A percentile compares a stretch with the other conserved stretches of the same genome.
These are phyloP conservation scores for Delphinapterus leucas DNA, from an alignment of 2,113 vertebrate genomes.

Conservation along the genomic window DNA sequence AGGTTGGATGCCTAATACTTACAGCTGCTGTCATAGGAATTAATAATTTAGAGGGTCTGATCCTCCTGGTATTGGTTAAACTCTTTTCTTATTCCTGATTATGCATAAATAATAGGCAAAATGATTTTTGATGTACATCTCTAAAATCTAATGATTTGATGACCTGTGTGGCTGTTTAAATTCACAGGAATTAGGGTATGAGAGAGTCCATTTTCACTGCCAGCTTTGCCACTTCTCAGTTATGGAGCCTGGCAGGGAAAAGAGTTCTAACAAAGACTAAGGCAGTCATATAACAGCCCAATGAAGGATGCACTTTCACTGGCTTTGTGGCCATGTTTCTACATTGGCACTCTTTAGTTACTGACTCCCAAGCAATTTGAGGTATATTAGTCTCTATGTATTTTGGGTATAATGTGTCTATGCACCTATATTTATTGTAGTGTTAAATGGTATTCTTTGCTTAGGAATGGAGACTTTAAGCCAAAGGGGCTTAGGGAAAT, in stretches of 20 bases:
- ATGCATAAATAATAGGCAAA: background rate
- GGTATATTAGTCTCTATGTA: background rate
- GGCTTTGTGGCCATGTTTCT: background rate
- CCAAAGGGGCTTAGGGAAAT: background rate
- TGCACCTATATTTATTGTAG: background rate
- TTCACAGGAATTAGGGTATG: background rate
- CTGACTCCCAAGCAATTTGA: background rate
- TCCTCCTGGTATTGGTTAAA: background rate
- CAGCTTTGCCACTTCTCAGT: background rate
- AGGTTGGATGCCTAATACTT: background rate
- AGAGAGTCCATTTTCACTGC: background rate
- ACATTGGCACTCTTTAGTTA: background rate
- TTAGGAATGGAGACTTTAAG: background rate
- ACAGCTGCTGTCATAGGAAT: background rate
- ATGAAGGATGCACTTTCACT: background rate
- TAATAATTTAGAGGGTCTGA: background rate
- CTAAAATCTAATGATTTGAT: background rate
- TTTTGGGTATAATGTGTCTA: background rate
- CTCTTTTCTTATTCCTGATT: background rate
- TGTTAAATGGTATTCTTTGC: background rate
- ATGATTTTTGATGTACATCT: background rate
- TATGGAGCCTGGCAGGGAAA: accelerated
- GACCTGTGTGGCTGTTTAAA: background rate
- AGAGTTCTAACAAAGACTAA: background rate
- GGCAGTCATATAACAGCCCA: background rate